Base-by-base conservation (phyloP, 2,888 invertebrate species). In the Acholoe squamosa region DNA sequence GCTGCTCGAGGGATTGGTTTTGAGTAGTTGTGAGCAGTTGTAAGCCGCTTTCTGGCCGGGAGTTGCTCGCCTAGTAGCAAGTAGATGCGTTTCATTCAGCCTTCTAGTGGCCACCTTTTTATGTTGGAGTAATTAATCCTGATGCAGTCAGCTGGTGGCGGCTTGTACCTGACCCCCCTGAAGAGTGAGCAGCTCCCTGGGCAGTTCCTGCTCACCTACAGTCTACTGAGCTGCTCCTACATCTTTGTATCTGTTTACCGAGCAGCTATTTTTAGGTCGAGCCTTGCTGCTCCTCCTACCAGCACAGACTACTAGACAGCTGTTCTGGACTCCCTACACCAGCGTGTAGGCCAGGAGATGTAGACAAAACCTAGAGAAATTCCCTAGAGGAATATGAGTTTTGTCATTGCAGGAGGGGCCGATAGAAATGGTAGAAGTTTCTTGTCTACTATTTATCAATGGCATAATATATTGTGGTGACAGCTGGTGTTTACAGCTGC, bases 221-320 rank as follows among this genome's bases (percentile, higher is more conserved):
- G 43, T 43, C 43, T n/a, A n/a, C n/a, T 43, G 43, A 43, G 43
- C 43, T 43, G 43, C 61, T 61, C 76, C 76, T 16, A 31, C 76
- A 76, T 76, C 31, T 76, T 76, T 76, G 76, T 76, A 76, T 76
- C 76, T 76, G 76, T 76, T 80, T 80, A 80, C 80, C 34, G 34
- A 12, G 33, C 28, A 10, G 80, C 43, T 80, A 80, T 80, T 34
- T 80, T 80, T 33, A 43, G 80, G 16, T 16, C 25, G 28, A 61
- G 31, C 76, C 5, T 25, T 76, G 5, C 28, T 31, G 25, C 76
- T 28, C n/a, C 76, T 7, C 76, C 16, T 31, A 76, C 76, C 25
- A 28, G n/a, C 12, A 61, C 61, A 61, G 76, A 28, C 28, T 76
- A 16, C 76, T 31, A 76, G 76, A 76, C 76, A 76, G 76, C 76